These are phyloP conservation scores for Nymphalis urticae DNA, from an alignment of 2,888 invertebrate genomes.

Conservation along the genomic window DNA sequence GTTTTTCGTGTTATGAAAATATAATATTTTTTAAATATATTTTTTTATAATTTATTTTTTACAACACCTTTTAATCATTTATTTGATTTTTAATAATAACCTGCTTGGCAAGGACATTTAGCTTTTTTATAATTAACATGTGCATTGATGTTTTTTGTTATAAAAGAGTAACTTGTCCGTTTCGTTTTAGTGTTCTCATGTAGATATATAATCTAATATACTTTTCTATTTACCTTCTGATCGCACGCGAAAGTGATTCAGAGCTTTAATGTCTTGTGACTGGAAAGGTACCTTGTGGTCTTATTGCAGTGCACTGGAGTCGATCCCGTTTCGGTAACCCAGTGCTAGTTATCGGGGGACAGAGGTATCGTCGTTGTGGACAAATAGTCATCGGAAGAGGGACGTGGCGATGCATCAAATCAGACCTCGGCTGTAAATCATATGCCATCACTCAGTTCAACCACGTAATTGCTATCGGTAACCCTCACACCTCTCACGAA, in stretches of 20 bases:
- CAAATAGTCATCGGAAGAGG: conserved; percentile 41
- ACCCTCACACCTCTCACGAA: conserved; percentile 52
- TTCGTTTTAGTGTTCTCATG: no score
- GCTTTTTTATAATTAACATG: no score
- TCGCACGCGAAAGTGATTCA: neutral
- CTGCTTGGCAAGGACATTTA: no score
- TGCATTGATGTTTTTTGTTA: no score
- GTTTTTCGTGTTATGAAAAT: conserved; percentile 35
- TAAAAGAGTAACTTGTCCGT: no score
- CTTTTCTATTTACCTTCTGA: no score
- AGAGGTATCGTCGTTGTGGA: conserved; percentile 58
- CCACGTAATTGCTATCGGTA: conserved; percentile 51
- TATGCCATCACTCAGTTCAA: conserved; percentile 55
- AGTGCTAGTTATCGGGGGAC: conserved; percentile 60
- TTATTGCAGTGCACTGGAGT: conserved; percentile 66
- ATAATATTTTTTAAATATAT: conserved; percentile 37
- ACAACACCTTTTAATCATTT: neutral
- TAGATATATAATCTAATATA: no score
- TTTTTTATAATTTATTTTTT: conserved; percentile 17
- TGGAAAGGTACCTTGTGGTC: conserved; percentile 45
- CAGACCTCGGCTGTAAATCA: conserved; percentile 65
- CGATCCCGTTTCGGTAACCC: conserved; percentile 66
- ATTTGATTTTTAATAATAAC: no score
- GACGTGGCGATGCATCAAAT: conserved; percentile 71
- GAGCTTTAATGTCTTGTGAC: neutral